Percentiles rank a stretch among this genome's conserved stretches.
These are phyloP conservation scores for Peromyscus polionotus DNA, from an alignment of 2,113 vertebrate species.

Conservation along the genomic window DNA sequence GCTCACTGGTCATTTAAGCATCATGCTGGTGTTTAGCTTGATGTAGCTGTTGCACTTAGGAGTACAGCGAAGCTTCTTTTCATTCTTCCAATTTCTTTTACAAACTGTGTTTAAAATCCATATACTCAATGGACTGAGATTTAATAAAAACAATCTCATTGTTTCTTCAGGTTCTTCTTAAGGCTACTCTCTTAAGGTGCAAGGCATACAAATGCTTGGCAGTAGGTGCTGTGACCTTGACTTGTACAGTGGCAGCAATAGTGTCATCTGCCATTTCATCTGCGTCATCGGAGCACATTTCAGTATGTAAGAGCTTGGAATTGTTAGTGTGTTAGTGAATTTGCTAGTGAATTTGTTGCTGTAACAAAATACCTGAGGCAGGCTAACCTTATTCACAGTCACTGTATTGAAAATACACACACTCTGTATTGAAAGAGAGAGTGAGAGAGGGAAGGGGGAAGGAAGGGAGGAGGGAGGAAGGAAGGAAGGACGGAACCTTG, in stretches of 20 bases:
- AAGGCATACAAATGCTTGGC: background rate
- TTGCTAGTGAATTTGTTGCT: background rate
- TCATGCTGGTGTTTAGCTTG: background rate
- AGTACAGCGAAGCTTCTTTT: background rate
- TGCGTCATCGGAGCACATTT: background rate
- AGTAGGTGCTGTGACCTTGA: background rate
- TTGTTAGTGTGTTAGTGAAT: background rate
- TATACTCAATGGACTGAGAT: background rate
- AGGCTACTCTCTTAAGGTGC: background rate
- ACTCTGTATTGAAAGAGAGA: too few relatives aligned
- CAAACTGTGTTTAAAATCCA: background rate
- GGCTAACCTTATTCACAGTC: background rate
- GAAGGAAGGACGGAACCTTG: too few relatives aligned
- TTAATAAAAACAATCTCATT: constrained; percentile 28
- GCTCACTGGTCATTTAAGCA: background rate
- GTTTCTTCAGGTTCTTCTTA: background rate
- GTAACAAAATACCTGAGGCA: background rate
- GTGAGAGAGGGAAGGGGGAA: too few relatives aligned
- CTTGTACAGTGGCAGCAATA: background rate
- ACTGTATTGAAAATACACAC: background rate
- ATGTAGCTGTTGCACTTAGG: background rate
- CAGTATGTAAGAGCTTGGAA: background rate
- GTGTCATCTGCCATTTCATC: background rate
- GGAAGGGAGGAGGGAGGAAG: too few relatives aligned
- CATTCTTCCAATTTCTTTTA: background rate